Base-by-base conservation (phyloP, 2,113 vertebrate species). In the Fulica atra region DNA sequence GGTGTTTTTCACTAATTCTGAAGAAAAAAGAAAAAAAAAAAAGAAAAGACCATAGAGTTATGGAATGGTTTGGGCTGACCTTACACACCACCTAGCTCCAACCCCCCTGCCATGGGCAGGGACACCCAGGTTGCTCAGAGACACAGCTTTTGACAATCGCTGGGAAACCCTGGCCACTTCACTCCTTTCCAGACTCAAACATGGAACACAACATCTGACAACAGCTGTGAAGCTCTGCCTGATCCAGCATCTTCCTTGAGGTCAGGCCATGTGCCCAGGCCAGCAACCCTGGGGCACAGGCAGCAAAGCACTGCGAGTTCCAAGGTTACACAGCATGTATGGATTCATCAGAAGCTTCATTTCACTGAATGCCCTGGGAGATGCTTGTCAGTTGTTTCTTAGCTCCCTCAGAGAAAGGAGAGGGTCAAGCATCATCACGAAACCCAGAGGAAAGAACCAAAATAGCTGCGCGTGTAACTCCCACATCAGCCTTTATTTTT, bases 401-500 rank as follows among this genome's bases (percentile, higher is more conserved):
- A 78, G 21, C 29, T 60, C 59, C 33, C 65, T 44, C 59, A 51
- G 64, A 88, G 60, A 86, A 88, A 88, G 74, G 29, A 81, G 24
- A 90, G 53, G 64, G 76, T 68, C 65, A 84, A 90, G 64, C 33
- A 86, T 44, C 36, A 73, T 18, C 76, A 50, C 2, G 0, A 90
- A 87, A 92, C 69, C 61, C 84, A 89, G 50, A 89, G 63, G 26
- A 95, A 80, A 80, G 57, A 65, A 65, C 35, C 25, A 38, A 85
- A 95, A 89, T 72, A 92, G 61, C 63, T 87, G 70, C 51, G 42
- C 0, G 17, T 53, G n/a, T 53, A 95, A 61, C 61, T 91, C 91
- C 36, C 69, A 64, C 53, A 71, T 94, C 82, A 88, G 48, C 57
- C 66, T 86, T 81, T 88, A 61, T 71, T 94, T 96, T 74, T 68